A percentile compares a stretch with the other conserved stretches of the same genome.
phyloP scores from a whole-genome alignment of 2,888 invertebrate species.

The Gari tellinella region DNA sequence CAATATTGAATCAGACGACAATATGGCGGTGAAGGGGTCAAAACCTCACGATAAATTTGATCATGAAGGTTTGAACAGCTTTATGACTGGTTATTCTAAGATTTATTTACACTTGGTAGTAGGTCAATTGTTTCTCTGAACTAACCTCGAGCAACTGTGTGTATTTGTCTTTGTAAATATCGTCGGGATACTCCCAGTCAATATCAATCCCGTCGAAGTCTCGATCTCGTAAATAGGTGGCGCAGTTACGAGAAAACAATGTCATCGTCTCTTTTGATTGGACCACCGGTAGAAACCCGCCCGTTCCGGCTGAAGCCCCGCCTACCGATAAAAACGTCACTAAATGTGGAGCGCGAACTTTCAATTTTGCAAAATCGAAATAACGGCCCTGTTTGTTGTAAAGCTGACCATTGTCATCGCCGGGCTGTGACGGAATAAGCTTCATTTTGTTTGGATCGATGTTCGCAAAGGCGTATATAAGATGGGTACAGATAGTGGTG shows the following conservation, averaged over 20 bases:
- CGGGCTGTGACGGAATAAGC: constrained; percentile 36
- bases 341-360: constrained; percentile 66
- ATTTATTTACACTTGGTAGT: no score
- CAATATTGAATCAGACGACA: no score
- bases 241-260: constrained; percentile 66
- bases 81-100: no score
- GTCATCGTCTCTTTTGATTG: constrained; percentile 59
- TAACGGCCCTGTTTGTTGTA: constrained; percentile 53
- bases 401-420: constrained; percentile 55
- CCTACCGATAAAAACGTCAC: constrained; percentile 78
- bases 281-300: constrained; percentile 61
- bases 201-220: constrained; percentile 79
- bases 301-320: constrained; percentile 62
- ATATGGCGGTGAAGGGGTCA: no score
- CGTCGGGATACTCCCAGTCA: constrained; percentile 81
- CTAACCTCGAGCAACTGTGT: constrained; percentile 66
- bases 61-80: no score
- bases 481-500: constrained; percentile 96
- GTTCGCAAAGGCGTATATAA: constrained; percentile 99
- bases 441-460: constrained; percentile 96
- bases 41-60: no score
- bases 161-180: constrained; percentile 53
- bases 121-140: no score
- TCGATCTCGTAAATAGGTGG: constrained; percentile 67
- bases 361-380: constrained; percentile 71